Conservation (phyloP, 2,888 invertebrate genomes). For the Microctonus brassicae region DNA sequence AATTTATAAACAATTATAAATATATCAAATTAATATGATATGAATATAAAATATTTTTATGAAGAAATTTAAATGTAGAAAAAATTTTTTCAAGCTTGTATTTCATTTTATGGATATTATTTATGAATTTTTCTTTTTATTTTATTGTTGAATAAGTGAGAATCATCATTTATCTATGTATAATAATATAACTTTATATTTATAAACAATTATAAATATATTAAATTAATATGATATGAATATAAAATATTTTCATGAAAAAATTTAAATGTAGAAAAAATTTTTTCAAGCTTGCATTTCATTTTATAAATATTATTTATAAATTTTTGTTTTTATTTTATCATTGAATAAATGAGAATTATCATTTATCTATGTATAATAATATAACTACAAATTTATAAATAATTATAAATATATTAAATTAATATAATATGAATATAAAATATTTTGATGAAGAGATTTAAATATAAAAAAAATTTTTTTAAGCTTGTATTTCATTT, state of each 20-base stretch:
- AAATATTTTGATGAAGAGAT: background rate
- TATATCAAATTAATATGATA: background rate
- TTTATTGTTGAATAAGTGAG: background rate
- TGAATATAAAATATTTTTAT: background rate
- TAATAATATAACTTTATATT: background rate
- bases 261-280: too few relatives aligned
- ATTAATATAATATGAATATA: background rate
- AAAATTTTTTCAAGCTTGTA: too few relatives aligned
- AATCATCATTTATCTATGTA: too few relatives aligned
- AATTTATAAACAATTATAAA: background rate
- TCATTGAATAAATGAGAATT: background rate
- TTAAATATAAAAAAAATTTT: too few relatives aligned
- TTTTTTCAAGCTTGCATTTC: too few relatives aligned
- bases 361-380: too few relatives aligned
- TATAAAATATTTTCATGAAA: background rate
- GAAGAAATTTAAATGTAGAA: too few relatives aligned
- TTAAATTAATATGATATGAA: background rate
- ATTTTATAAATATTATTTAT: background rate
- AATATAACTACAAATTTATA: background rate
- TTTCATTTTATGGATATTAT: background rate
- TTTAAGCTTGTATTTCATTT: too few relatives aligned
- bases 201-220: background rate
- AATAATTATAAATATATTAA: background rate
- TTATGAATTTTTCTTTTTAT: constrained; percentile 10
- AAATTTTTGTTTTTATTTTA: constrained; percentile 2